Evolutionary conservation across 2,113 vertebrate genomes (phyloP).

Genomic region (Marmota monax): DNA sequence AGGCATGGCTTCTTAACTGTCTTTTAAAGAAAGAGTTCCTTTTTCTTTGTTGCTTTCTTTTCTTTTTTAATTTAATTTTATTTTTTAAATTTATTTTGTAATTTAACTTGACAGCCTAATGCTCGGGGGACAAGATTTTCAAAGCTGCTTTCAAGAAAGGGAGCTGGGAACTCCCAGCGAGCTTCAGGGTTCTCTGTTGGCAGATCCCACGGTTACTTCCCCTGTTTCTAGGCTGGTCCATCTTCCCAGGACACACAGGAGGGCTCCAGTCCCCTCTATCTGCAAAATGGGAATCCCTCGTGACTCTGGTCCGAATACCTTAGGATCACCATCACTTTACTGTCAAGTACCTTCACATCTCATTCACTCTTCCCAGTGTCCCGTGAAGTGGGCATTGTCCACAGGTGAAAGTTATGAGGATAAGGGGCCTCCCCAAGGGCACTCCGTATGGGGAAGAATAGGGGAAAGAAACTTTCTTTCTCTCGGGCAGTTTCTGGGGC

Average conservation of each 20-base stretch:
- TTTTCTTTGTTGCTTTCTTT: too few species aligned
- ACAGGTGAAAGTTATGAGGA: background rate
- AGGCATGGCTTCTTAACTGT: background rate
- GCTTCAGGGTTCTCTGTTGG: background rate
- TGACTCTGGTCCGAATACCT: background rate
- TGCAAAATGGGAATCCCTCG: fast-evolving
- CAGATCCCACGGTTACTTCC: background rate
- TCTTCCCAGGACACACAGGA: background rate
- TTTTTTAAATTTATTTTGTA: background rate
- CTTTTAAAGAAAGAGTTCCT: background rate
- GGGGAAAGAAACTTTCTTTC: background rate
- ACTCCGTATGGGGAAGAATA: background rate
- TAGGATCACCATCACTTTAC: background rate
- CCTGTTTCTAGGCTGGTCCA: background rate
- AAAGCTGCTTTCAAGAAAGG: background rate
- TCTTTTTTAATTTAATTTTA: background rate
- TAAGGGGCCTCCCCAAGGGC: background rate
- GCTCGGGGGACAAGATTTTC: background rate
- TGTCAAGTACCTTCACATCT: background rate
- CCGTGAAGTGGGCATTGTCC: background rate
- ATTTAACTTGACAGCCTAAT: background rate
- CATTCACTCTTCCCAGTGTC: background rate
- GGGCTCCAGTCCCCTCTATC: fast-evolving
- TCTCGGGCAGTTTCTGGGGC: background rate
- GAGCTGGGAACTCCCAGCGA: background rate